phyloP scores from a whole-genome alignment of 1,140 invertebrate genomes.

The Philopotamus ludificatus region DNA sequence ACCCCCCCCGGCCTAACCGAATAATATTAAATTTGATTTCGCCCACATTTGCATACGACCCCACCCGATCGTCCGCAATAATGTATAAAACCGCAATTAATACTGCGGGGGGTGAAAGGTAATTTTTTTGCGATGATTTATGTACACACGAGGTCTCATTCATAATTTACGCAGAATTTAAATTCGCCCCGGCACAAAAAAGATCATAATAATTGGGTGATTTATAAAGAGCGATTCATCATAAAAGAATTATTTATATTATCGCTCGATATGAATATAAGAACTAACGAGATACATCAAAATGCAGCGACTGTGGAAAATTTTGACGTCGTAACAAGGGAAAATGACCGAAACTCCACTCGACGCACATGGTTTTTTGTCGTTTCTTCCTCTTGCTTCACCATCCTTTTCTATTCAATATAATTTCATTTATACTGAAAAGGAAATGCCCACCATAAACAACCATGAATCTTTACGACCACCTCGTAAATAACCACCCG shows the following conservation, averaged over 20 bases:
- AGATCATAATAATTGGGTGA: no score
- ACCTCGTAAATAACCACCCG: neutral
- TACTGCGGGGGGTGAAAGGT: no score
- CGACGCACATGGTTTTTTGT: neutral
- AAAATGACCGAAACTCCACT: conserved; percentile 1
- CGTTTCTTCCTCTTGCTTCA: neutral
- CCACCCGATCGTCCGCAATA: neutral
- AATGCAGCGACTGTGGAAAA: conserved; percentile 12
- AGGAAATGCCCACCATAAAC: conserved; percentile 25
- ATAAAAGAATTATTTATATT: no score
- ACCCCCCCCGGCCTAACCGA: conserved; percentile 1
- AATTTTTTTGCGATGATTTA: no score
- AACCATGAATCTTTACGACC: conserved; percentile 1
- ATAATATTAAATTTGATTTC: conserved; percentile 21
- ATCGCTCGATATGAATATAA: no score
- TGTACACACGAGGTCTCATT: no score
- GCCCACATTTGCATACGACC: neutral
- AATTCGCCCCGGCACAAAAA: no score
- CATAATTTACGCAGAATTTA: no score
- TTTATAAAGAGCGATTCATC: no score
- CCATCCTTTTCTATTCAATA: neutral
- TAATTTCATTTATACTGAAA: conserved; percentile 8
- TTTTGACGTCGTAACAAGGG: conserved; percentile 11
- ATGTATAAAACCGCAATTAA: neutral
- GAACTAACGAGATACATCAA: conserved; percentile 19